phyloP scores from a whole-genome alignment of 2,888 invertebrate genomes.

The Uropetala carovei region DNA sequence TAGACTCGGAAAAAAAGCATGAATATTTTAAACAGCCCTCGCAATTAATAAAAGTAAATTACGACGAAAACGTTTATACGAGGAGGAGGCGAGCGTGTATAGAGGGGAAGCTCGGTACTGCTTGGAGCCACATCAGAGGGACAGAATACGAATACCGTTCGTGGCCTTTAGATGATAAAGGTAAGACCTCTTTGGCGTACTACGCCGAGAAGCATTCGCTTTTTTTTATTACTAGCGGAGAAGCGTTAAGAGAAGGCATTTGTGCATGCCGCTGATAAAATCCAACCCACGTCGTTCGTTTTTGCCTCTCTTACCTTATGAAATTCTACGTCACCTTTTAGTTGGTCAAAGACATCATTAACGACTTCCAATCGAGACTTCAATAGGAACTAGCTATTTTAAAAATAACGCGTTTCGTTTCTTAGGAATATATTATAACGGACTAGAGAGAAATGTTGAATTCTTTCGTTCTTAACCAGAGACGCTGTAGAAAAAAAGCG shows the following conservation, averaged over 20 bases:
- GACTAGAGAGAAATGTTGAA: too few relatives aligned
- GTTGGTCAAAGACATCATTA: too few relatives aligned
- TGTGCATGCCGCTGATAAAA: background rate
- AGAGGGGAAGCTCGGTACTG: background rate
- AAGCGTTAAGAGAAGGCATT: background rate
- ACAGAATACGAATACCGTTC: background rate
- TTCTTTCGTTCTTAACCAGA: too few relatives aligned
- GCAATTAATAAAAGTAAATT: background rate
- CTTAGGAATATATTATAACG: too few relatives aligned
- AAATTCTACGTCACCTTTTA: too few relatives aligned
- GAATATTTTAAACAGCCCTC: background rate
- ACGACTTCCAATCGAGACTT: too few relatives aligned
- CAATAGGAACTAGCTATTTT: too few relatives aligned
- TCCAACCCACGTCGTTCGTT: too few relatives aligned
- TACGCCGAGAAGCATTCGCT: background rate
- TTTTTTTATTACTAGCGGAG: background rate
- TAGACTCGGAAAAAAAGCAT: too few relatives aligned
- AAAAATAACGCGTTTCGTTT: too few relatives aligned
- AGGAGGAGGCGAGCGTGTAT: background rate
- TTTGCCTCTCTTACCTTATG: too few relatives aligned
- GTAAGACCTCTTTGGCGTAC: background rate
- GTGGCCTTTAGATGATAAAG: background rate
- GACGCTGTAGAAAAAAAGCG: too few relatives aligned
- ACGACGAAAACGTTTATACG: background rate
- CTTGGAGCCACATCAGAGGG: background rate